These are phyloP conservation scores for Meleagris gallopavo DNA, from an alignment of 2,113 vertebrate species.

Conservation along the genomic window DNA sequence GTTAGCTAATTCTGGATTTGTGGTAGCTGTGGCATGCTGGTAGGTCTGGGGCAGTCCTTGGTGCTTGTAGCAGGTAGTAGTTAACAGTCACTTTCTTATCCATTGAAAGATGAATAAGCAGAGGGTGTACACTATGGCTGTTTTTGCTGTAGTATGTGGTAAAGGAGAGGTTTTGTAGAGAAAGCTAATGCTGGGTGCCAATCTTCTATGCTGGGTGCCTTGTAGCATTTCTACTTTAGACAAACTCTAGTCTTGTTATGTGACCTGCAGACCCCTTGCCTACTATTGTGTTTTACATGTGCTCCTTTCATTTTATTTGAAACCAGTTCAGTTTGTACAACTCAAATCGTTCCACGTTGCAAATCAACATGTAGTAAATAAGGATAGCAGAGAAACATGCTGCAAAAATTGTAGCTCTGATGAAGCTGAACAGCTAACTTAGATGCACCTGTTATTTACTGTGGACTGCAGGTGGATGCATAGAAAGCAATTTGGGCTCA, in stretches of 20 bases:
- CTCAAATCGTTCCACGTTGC: neutral
- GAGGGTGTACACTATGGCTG: neutral
- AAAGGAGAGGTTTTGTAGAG: neutral
- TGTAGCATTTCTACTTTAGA: neutral
- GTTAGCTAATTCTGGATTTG: neutral
- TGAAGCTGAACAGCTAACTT: neutral
- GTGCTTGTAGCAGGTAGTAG: neutral
- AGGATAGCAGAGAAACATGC: neutral
- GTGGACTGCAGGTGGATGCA: neutral
- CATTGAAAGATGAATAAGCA: neutral
- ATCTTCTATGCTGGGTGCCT: too few species aligned
- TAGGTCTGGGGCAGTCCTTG: neutral
- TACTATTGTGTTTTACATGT: neutral
- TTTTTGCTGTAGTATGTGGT: neutral
- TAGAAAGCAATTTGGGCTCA: conserved; percentile 37
- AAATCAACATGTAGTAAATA: neutral
- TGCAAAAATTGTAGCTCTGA: neutral
- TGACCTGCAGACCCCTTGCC: neutral
- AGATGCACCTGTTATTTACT: conserved; percentile 27
- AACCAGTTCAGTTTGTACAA: neutral
- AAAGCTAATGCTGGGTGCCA: neutral
- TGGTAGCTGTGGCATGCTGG: neutral
- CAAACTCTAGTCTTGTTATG: neutral
- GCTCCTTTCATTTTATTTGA: neutral
- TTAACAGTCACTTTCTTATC: neutral